phyloP scores from a whole-genome alignment of 2,888 invertebrate species.

The Stenotaenia linearis region DNA sequence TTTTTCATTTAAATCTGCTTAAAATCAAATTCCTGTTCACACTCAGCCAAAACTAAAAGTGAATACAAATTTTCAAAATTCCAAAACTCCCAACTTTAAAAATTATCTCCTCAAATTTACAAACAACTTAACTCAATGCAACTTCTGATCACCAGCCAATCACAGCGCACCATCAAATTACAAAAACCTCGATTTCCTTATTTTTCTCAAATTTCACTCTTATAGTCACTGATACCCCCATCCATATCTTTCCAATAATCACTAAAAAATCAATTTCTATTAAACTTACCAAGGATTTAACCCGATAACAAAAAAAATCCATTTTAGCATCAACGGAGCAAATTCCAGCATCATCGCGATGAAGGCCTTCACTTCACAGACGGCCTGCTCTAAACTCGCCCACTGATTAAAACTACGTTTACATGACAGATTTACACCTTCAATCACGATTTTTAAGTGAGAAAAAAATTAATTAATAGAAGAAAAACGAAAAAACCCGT shows the following conservation, averaged over 20 bases:
- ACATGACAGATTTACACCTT: neutral
- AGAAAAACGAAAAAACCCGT: neutral
- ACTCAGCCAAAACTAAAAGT: too few species aligned
- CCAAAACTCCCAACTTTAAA: too few species aligned
- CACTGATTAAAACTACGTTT: neutral
- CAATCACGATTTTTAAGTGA: neutral
- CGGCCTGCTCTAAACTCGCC: neutral
- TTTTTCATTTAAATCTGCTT: neutral
- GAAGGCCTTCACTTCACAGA: neutral
- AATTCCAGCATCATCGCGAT: neutral
- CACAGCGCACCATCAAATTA: neutral
- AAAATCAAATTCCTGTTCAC: neutral
- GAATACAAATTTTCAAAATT: too few species aligned
- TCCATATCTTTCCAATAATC: too few species aligned
- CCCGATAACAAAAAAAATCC: too few species aligned
- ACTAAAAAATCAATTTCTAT: too few species aligned
- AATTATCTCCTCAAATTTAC: too few species aligned
- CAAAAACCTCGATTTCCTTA: too few species aligned
- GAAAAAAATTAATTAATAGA: neutral
- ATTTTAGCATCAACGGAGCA: neutral
- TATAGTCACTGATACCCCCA: too few species aligned
- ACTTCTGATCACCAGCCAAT: neutral
- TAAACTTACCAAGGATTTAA: too few species aligned
- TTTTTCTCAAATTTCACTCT: too few species aligned
- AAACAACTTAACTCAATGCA: too few species aligned